Evolutionary conservation across 1,140 invertebrate species (phyloP), one percentile per base, ranked within the genome.

Genomic region (Aphaenogaster ashmeadi): DNA sequence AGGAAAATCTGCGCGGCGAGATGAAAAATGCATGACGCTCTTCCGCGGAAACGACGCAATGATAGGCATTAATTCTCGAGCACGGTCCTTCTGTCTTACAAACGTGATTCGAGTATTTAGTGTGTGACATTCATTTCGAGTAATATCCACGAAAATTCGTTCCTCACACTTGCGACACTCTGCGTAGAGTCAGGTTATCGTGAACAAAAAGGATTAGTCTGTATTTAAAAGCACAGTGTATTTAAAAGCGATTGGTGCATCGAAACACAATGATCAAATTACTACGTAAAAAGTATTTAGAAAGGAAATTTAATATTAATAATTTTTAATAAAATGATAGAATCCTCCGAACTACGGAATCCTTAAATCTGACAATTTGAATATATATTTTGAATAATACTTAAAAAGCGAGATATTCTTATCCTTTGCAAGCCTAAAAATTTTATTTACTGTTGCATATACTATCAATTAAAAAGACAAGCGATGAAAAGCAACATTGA

Each of bases 1-100:
- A 84, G 80, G 67, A 84, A 84, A 84, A 72, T 84, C 80, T 84
- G 54, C 41, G 54, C 80, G 15, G 52, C 80, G 67, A 58, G 33
- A 84, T 84, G 80, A 84, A 84, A 84, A 74, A 84, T 84, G 80
- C 80, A 84, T 84, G 69, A 74, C 54, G 67, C 80, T 84, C 41
- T 60, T 74, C 54, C 47, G 54, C 80, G 80, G 74, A 84, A 84
- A 84, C 69, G 80, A 84, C 69, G 69, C 69, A 84, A 84, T 71
- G 80, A 84, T 84, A 84, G 41, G 80, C 80, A 84, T 84, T 84
- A 84, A 84, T 84, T 84, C 80, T 60, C 27, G 69, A 62, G 80
- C 80, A 84, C 80, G 80, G 69, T 60, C 54, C 41, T 74, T n/a
- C 54, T 81, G 44, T 69, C 66, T 54, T 83, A 72, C 41, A 60